Evolutionary conservation across 1,140 invertebrate genomes (phyloP).

Genomic region (Drosophila rhopaloa): DNA sequence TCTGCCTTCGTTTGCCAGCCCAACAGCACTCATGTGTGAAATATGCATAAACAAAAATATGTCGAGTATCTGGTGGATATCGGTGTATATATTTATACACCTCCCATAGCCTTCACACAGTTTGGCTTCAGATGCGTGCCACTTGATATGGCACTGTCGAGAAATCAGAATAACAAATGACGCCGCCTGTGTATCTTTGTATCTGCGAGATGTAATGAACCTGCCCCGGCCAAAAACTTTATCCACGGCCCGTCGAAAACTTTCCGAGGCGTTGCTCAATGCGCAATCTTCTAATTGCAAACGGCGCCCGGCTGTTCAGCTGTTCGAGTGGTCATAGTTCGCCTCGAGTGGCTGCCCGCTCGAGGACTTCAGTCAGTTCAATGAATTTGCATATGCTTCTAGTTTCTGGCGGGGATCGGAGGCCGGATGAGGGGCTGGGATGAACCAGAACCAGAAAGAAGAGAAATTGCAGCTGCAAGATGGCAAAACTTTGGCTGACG

Average conservation of each 20-base stretch:
- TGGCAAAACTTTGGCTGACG: constrained; percentile 56
- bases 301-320: constrained; percentile 40
- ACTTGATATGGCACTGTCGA: constrained; percentile 64
- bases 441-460: neutral
- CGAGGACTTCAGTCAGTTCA: constrained; percentile 51
- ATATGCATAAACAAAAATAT: constrained; percentile 74
- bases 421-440: neutral
- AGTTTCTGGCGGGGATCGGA: constrained; percentile 11
- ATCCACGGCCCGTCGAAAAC: constrained; percentile 47
- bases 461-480: constrained; percentile 33
- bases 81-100: constrained; percentile 50
- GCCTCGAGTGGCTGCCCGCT: constrained; percentile 47
- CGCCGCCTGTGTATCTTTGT: constrained; percentile 48
- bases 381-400: constrained; percentile 68
- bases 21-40: constrained; percentile 57
- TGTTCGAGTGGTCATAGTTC: constrained; percentile 51
- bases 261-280: constrained; percentile 71
- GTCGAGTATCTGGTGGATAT: constrained; percentile 64
- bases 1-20: constrained; percentile 44
- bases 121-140: constrained; percentile 67
- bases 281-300: constrained; percentile 69
- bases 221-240: constrained; percentile 54
- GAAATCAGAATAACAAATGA: constrained; percentile 70
- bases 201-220: constrained; percentile 32
- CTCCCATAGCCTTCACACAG: constrained; percentile 68